Base-by-base conservation (phyloP, 2,113 vertebrate genomes). In the Falcunculus frontatus region DNA sequence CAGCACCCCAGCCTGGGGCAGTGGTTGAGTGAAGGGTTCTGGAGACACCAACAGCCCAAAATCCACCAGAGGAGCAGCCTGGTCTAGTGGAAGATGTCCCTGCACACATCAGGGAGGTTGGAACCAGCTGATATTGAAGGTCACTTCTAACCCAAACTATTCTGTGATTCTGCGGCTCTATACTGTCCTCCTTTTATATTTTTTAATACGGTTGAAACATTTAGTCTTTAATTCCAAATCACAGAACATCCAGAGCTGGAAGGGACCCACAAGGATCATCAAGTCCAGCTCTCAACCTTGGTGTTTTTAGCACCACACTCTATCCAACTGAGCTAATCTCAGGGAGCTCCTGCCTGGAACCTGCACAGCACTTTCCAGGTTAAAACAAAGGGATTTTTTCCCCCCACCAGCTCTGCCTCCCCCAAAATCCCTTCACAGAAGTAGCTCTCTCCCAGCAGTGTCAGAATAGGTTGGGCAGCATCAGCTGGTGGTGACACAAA, bases 141-240 rank as follows among this genome's bases (percentile, higher is more conserved):
- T 53, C 30, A 12, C 39, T 53, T 68, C 39, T 30, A 41, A 53
- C 25, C 30, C 25, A 35, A 75, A 68, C 4, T 23, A 3, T 25
- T 81, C 29, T 32, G 10, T 32, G 16, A 33, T 33, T 67, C 22
- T 20, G 0, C 20, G 22, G 15, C 59, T 74, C n/a, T 41, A 5
- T 7, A 29, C 4, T 15, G 16, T 7, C 29, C 6, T 6, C 26
- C 0, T 15, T 5, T 13, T 22, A 11, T 33, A 10, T 21, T 19
- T 46, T 16, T 41, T 27, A 26, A 18, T 35, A 7, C 11, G 27
- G 4, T 18, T 68, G 32, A 68, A 52, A 15, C 14, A 13, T 52
- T 33, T 13, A 32, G 1, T 60, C 32, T 60, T 77, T 52, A 37
- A 44, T 76, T 59, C 21, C 32, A 33, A 13, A 10, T 29, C 46